Evolutionary conservation across 2,113 vertebrate genomes (phyloP).

Genomic region (Phyllopteryx taeniolatus): DNA sequence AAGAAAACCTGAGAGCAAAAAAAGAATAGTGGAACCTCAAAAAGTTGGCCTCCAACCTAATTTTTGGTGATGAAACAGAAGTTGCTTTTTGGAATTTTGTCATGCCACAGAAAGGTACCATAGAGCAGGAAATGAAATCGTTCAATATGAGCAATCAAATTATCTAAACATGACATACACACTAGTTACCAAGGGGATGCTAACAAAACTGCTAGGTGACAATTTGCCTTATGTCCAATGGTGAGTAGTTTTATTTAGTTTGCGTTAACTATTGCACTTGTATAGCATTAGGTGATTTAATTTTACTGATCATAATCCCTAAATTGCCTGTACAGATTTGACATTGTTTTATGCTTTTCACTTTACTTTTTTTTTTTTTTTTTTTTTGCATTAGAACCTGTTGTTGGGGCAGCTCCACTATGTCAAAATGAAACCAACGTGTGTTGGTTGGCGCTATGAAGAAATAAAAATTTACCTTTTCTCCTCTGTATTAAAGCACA

Average conservation of each 20-base stretch:
- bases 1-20: neutral
- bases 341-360: neutral
- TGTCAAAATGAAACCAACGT: neutral
- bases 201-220: neutral
- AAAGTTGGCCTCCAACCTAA: no score
- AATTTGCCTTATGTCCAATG: neutral
- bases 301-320: neutral
- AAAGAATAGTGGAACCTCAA: neutral
- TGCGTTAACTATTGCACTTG: no score
- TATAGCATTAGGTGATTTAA: neutral
- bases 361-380: neutral
- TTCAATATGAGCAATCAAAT: neutral
- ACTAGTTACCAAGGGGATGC: neutral
- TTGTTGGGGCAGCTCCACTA: neutral
- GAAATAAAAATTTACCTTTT: conserved; percentile 54
- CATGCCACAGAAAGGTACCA: neutral
- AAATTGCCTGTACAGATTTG: neutral
- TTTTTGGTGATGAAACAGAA: neutral
- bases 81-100: neutral
- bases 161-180: neutral
- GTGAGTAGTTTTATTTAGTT: neutral
- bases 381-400: neutral
- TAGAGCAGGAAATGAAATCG: neutral
- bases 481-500: neutral
- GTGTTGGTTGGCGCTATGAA: neutral